These are phyloP conservation scores for Corydoras maculifer DNA, from an alignment of 2,113 vertebrate species.

Conservation along the genomic window DNA sequence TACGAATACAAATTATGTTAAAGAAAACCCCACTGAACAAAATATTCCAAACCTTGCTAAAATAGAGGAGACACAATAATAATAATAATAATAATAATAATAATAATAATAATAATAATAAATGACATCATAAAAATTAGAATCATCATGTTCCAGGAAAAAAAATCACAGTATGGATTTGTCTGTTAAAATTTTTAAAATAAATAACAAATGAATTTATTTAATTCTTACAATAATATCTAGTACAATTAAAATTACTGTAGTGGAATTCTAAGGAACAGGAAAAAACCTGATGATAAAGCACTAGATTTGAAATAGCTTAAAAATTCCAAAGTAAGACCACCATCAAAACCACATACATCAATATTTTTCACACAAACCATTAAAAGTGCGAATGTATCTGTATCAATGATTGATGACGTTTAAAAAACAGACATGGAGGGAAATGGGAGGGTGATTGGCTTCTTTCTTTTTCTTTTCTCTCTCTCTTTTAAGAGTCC, in stretches of 20 bases:
- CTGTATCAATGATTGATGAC: slow-evolving; percentile 57
- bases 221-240: slow-evolving; percentile 60
- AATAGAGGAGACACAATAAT: slow-evolving; percentile 12
- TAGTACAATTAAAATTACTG: slow-evolving; percentile 57
- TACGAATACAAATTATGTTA: slow-evolving; percentile 34
- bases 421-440: slow-evolving; percentile 45
- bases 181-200: slow-evolving; percentile 38
- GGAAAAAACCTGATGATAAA: slow-evolving; percentile 51
- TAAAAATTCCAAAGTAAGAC: slow-evolving; percentile 49
- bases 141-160: slow-evolving; percentile 46
- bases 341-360: slow-evolving; percentile 56
- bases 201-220: slow-evolving; percentile 48
- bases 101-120: slow-evolving; percentile 38
- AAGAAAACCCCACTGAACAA: slow-evolving; percentile 39
- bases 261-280: slow-evolving; percentile 58
- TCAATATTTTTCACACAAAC: slow-evolving; percentile 56
- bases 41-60: slow-evolving; percentile 29
- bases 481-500: slow-evolving; percentile 26
- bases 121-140: slow-evolving; percentile 50
- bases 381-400: slow-evolving; percentile 56
- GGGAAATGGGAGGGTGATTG: slow-evolving; percentile 43
- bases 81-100: slow-evolving; percentile 32
- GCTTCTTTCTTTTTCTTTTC: background rate
- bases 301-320: slow-evolving; percentile 57
- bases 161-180: slow-evolving; percentile 40